These are phyloP conservation scores for Apomyelois bistriatella DNA, from an alignment of 2,888 invertebrate genomes.

Conservation along the genomic window DNA sequence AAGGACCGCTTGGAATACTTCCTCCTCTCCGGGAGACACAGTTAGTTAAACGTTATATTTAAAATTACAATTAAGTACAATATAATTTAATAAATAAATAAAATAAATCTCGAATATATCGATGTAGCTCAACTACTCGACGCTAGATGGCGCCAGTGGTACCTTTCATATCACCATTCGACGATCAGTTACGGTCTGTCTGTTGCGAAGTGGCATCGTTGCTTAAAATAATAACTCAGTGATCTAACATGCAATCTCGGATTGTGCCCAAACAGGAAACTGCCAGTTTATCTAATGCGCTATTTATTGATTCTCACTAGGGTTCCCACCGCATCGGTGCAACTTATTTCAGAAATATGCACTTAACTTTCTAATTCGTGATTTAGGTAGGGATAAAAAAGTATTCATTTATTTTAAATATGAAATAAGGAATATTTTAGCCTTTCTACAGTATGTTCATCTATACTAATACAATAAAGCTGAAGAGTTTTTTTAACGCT, in stretches of 20 bases:
- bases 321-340: neutral
- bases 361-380: neutral
- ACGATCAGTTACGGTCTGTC: slow-evolving; percentile 18
- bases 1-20: too few species aligned
- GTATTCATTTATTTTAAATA: neutral
- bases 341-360: neutral
- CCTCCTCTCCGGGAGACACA: too few species aligned
- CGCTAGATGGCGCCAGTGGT: slow-evolving; percentile 46
- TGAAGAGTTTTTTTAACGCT: too few species aligned
- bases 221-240: slow-evolving; percentile 17
- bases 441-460: too few species aligned
- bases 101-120: too few species aligned
- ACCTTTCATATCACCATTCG: neutral
- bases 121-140: slow-evolving; percentile 27
- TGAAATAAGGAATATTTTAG: too few species aligned
- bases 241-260: slow-evolving; percentile 7
- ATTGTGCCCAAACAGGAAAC: slow-evolving; percentile 8
- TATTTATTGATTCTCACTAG: slow-evolving; percentile 9
- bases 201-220: slow-evolving; percentile 19
- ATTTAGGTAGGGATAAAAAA: neutral
- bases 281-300: slow-evolving; percentile 7
- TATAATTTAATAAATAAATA: too few species aligned
- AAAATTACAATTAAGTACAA: too few species aligned
- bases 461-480: too few species aligned
- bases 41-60: too few species aligned